Evolutionary conservation across 2,797 vertebrate genomes (phyloP).

Genomic region (Lithobates sylvaticus): DNA sequence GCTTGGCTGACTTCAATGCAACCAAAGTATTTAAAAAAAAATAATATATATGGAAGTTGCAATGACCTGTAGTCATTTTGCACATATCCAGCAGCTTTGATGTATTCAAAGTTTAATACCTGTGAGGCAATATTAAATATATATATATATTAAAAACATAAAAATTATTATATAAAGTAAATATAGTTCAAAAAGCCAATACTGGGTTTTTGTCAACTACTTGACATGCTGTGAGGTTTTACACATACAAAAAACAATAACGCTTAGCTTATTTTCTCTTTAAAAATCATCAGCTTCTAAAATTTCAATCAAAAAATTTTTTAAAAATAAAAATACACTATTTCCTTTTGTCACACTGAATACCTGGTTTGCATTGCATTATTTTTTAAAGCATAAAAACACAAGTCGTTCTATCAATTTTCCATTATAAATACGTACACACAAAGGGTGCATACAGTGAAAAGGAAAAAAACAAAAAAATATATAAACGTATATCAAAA

Average conservation of each 20-base stretch:
- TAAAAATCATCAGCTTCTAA: conserved; percentile 67
- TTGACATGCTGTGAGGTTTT: conserved; percentile 69
- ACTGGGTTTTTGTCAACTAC: conserved; percentile 73
- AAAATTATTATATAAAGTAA: conserved; percentile 19
- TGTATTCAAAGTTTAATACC: conserved; percentile 31
- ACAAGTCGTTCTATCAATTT: conserved; percentile 69
- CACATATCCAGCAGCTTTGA: conserved; percentile 45
- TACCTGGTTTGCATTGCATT: conserved; percentile 65
- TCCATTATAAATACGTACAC: conserved; percentile 75
- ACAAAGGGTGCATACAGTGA: conserved; percentile 78
- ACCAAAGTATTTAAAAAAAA: conserved; percentile 8
- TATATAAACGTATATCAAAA: conserved; percentile 60
- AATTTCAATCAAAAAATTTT: conserved; percentile 65
- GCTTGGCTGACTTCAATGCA: conserved; percentile 43
- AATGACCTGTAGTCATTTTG: conserved; percentile 45
- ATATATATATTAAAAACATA: conserved; percentile 30
- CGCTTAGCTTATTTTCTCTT: conserved; percentile 67
- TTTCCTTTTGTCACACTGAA: conserved; percentile 67
- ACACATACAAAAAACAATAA: conserved; percentile 72
- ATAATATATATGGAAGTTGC: neutral
- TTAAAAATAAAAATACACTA: conserved; percentile 65
- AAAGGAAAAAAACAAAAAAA: conserved; percentile 15
- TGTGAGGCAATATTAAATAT: conserved; percentile 35
- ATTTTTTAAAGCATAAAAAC: conserved; percentile 65
- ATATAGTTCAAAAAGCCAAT: conserved; percentile 66